Conservation (phyloP, 2,113 vertebrate genomes). For the Mus musculus region DNA sequence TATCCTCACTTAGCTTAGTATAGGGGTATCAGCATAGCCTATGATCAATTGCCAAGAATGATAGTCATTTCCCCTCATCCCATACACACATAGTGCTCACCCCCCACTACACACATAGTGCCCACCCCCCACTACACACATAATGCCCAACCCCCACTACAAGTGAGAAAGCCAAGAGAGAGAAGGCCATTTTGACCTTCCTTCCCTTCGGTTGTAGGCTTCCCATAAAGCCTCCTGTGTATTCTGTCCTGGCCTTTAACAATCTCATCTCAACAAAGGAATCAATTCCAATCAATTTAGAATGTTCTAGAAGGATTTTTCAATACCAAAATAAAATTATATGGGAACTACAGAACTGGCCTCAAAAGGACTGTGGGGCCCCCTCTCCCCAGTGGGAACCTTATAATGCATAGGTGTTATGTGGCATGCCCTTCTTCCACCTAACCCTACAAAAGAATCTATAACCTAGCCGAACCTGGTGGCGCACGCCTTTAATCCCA, state of each 20-base stretch:
- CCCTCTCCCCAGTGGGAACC: neutral
- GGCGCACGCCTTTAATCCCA: too few species aligned
- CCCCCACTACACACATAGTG: fast-evolving
- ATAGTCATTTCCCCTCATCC: neutral
- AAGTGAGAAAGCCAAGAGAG: neutral
- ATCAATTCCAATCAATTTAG: neutral
- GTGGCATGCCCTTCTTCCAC: neutral
- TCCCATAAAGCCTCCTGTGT: neutral
- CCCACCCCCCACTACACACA: fast-evolving
- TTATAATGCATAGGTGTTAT: neutral
- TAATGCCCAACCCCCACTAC: too few species aligned
- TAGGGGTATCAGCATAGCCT: neutral
- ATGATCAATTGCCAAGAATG: neutral
- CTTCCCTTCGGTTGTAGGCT: neutral
- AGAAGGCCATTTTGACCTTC: neutral
- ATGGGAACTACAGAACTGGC: neutral
- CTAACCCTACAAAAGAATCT: neutral
- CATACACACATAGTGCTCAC: too few species aligned
- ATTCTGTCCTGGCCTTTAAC: neutral
- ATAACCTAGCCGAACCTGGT: neutral
- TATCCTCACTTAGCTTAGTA: neutral
- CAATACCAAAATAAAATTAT: neutral
- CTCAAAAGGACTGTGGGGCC: neutral
- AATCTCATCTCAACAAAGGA: neutral
- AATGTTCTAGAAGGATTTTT: conserved; percentile 44